Evolutionary conservation across 2,113 vertebrate genomes (phyloP).

Genomic region (Lampris megalopsis): DNA sequence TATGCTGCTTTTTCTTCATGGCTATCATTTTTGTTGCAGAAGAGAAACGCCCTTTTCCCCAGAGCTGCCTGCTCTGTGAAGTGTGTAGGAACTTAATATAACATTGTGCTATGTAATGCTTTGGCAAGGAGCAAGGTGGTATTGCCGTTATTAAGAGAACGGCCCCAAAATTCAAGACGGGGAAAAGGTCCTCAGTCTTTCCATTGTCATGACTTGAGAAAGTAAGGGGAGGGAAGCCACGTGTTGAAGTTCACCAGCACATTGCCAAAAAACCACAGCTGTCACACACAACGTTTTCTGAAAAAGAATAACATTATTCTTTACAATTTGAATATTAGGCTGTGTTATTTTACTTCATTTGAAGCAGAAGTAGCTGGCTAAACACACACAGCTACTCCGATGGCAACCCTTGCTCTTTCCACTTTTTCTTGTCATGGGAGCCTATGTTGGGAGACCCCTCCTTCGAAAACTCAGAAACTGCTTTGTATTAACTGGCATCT

Average conservation of each 20-base stretch:
- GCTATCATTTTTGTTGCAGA: constrained; percentile 15
- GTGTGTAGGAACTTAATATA: constrained; percentile 38
- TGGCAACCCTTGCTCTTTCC: not conserved
- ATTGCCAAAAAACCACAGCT: constrained; percentile 39
- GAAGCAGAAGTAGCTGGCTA: constrained; percentile 22
- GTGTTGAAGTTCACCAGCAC: constrained; percentile 45
- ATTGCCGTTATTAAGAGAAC: constrained; percentile 60
- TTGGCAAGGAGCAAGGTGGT: constrained; percentile 58
- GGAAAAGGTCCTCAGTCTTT: constrained; percentile 64
- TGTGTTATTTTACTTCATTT: constrained; percentile 26
- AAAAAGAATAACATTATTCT: constrained; percentile 46
- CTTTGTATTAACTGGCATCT: not conserved
- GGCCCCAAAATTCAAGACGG: constrained; percentile 68
- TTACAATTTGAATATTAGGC: constrained; percentile 19
- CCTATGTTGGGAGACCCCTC: too few species aligned
- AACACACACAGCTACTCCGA: not conserved
- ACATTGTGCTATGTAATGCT: constrained; percentile 59
- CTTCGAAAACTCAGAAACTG: not conserved
- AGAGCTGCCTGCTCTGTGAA: not conserved
- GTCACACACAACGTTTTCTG: constrained; percentile 17
- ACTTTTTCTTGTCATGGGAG: too few species aligned
- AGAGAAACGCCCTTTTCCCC: constrained; percentile 15
- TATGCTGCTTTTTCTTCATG: not conserved
- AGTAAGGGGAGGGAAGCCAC: constrained; percentile 43
- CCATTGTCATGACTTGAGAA: constrained; percentile 64